Percentiles rank a stretch among this genome's conserved stretches.
Evolutionary conservation across 2,888 invertebrate genomes (phyloP).

Genomic region (Agrochola lota): DNA sequence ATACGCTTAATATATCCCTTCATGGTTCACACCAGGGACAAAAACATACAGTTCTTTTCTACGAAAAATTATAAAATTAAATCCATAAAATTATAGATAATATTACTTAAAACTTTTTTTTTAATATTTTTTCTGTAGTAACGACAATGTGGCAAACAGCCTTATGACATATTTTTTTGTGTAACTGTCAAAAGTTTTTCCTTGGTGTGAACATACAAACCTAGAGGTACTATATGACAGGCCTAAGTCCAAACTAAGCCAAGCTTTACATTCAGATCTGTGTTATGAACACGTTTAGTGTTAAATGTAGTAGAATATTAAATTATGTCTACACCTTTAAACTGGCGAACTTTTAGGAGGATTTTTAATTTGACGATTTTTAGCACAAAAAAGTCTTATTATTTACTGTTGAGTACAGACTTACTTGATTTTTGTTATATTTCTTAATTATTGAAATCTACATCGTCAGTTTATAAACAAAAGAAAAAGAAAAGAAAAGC

Average conservation of each 20-base stretch:
- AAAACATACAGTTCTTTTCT: not conserved
- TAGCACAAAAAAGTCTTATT: not conserved
- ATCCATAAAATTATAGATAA: not conserved
- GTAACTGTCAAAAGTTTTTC: conserved; percentile 35
- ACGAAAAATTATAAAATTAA: not conserved
- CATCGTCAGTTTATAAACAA: not conserved
- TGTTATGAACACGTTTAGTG: conserved; percentile 75
- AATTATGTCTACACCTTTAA: conserved; percentile 54
- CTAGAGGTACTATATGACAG: conserved; percentile 60
- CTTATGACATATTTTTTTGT: not conserved
- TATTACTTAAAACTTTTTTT: not conserved
- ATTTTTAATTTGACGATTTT: conserved; percentile 22
- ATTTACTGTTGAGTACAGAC: not conserved
- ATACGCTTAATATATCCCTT: conserved; percentile 75
- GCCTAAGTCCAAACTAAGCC: conserved; percentile 77
- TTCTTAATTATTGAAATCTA: not conserved
- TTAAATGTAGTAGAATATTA: conserved; percentile 71
- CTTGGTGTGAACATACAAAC: conserved; percentile 57
- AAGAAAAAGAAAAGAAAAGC: not conserved
- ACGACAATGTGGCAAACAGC: not conserved
- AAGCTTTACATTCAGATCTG: conserved; percentile 74
- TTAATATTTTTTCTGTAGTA: not conserved
- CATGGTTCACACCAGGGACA: conserved; percentile 47
- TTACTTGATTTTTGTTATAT: not conserved
- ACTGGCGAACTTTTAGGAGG: conserved; percentile 42